Base-by-base conservation (phyloP, 1,140 invertebrate species). In the Bilobella aurantiaca region DNA sequence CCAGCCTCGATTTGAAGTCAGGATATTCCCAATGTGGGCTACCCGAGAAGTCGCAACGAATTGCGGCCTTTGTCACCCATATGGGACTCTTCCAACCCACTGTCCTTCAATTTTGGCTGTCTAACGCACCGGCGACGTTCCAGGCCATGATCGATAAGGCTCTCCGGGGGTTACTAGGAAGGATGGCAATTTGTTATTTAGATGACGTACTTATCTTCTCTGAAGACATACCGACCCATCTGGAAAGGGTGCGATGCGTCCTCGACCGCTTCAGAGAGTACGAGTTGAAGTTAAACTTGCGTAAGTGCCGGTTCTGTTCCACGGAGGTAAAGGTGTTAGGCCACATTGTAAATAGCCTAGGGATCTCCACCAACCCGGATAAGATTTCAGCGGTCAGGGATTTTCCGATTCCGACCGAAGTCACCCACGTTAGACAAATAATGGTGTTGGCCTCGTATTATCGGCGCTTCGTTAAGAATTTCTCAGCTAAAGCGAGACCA, bases 401-500 rank as follows among this genome's bases (percentile, higher is more conserved):
- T n/a, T n/a, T n/a, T n/a, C n/a, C n/a, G n/a, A n/a, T n/a, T n/a
- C n/a, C n/a, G n/a, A n/a, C n/a, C n/a, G n/a, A n/a, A n/a, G n/a
- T n/a, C n/a, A n/a, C n/a, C n/a, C n/a, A n/a, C n/a, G n/a, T n/a
- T n/a, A n/a, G n/a, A n/a, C n/a, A n/a, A n/a, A n/a, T n/a, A n/a
- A 77, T 1, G 73, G 72, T 5, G 68, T 73, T 25, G 8, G 63
- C 66, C 0, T 65, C 61, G 2, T 81, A 75, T 69, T 79, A 79
- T 62, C 60, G 76, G 29, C 53, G 75, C 2, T 78, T 79, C 42
- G 75, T 79, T 12, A 60, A 66, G 5, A 73, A 77, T 57, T 78
- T 76, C 69, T 59, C 75, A 0, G 62, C 64, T 21, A 63, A 76
- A 3, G 73, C 69, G 5, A 31, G 27, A 25, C 76, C 76, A n/a